A percentile compares a stretch with the other conserved stretches of the same genome.
Conservation (phyloP, 2,113 vertebrate genomes). For the Pleuronectes platessa region DNA sequence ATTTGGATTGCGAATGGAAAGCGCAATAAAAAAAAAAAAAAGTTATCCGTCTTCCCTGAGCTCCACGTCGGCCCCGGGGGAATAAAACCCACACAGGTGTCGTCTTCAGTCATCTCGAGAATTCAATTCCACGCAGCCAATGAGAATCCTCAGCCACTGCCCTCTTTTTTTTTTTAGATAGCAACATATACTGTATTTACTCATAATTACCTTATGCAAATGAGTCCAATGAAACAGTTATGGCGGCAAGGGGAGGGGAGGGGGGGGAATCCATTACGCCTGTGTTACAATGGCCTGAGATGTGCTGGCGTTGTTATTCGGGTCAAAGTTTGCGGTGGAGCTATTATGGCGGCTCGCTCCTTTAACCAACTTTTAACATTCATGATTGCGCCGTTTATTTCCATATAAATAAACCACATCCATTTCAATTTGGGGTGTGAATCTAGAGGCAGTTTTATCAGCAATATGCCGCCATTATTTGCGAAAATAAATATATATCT, state of each 20-base stretch:
- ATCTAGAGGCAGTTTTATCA: constrained; percentile 62
- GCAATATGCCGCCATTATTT: constrained; percentile 46
- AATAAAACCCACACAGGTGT: constrained; percentile 68
- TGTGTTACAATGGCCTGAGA: constrained; percentile 41
- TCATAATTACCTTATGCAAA: constrained; percentile 75
- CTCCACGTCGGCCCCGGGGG: constrained; percentile 42
- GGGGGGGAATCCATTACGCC: constrained; percentile 63
- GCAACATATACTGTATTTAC: constrained; percentile 61
- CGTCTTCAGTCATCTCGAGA: constrained; percentile 52
- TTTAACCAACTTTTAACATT: constrained; percentile 64
- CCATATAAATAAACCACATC: constrained; percentile 72
- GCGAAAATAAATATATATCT: background rate
- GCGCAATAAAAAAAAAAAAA: constrained; percentile 24
- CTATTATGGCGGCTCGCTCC: constrained; percentile 59
- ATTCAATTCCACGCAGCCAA: constrained; percentile 59
- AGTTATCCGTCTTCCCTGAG: constrained; percentile 42
- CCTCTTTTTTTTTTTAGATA: constrained; percentile 66
- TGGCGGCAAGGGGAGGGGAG: background rate
- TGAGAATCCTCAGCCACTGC: constrained; percentile 49
- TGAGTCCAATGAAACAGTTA: constrained; percentile 70
- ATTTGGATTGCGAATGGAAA: background rate
- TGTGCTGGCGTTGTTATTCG: constrained; percentile 49
- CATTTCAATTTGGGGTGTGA: constrained; percentile 63
- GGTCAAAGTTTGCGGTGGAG: constrained; percentile 69
- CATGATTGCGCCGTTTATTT: constrained; percentile 63